A percentile compares a stretch with the other conserved stretches of the same genome.
Evolutionary conservation across 1,140 invertebrate species (phyloP).

Genomic region (Dendrolimus kikuchii): DNA sequence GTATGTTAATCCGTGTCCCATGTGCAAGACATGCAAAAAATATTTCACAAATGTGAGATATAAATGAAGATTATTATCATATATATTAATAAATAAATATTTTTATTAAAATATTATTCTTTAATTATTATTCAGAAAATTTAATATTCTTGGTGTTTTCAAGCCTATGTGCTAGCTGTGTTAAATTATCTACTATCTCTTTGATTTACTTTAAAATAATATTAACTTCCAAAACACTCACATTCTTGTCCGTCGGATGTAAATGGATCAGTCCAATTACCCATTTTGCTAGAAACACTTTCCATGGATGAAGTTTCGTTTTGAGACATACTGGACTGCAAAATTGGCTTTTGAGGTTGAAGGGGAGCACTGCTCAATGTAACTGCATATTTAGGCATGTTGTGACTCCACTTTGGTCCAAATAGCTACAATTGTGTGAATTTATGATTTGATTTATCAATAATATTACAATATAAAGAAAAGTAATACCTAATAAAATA

Average conservation of each 20-base stretch:
- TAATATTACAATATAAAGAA: not conserved
- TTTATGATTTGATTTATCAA: not conserved
- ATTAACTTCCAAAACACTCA: slow-evolving; percentile 32
- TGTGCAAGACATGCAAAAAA: slow-evolving; percentile 73
- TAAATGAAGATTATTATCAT: slow-evolving; percentile 5
- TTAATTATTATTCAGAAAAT: no score
- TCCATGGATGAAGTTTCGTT: slow-evolving; percentile 24
- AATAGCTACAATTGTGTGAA: slow-evolving; percentile 75
- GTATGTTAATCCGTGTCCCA: slow-evolving; percentile 44
- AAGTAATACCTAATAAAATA: slow-evolving; percentile 6
- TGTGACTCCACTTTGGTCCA: slow-evolving; percentile 83
- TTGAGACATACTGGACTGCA: slow-evolving; percentile 16
- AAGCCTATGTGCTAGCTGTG: slow-evolving; percentile 3
- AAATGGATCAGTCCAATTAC: slow-evolving; percentile 47
- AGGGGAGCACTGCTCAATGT: slow-evolving; percentile 83
- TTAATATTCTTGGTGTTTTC: not conserved
- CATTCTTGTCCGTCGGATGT: slow-evolving; percentile 62
- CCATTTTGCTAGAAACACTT: slow-evolving; percentile 35
- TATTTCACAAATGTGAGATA: slow-evolving; percentile 40
- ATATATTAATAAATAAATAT: not conserved
- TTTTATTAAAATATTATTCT: no score
- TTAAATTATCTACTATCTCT: not conserved
- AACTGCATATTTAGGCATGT: slow-evolving; percentile 84
- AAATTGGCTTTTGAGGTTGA: slow-evolving; percentile 79
- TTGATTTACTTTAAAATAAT: not conserved